Conservation (phyloP, 2,113 vertebrate species). For the Coracopsis vasa region DNA sequence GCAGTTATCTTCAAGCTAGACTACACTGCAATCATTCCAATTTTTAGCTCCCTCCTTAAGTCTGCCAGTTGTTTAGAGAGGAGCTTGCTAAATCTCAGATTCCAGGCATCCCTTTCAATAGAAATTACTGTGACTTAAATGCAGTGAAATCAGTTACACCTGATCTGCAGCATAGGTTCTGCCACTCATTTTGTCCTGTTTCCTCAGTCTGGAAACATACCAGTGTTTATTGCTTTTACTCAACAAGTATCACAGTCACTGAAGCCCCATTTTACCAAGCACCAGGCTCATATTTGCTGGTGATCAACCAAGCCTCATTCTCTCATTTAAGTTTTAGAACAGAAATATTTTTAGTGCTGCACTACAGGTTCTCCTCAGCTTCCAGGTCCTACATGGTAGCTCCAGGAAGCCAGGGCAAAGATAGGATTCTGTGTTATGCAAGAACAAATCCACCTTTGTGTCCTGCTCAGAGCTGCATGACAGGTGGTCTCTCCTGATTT, state of each 20-base stretch:
- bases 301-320: not conserved
- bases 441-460: not conserved
- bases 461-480: not conserved
- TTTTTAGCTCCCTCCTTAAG: not conserved
- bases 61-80: not conserved
- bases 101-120: not conserved
- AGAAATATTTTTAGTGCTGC: not conserved
- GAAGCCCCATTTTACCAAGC: not conserved
- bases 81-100: not conserved
- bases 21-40: not conserved
- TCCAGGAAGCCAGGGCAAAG: not conserved
- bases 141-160: not conserved
- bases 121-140: not conserved
- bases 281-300: not conserved
- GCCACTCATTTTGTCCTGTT: not conserved
- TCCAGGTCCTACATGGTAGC: not conserved
- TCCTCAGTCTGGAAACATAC: not conserved
- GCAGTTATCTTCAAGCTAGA: not conserved
- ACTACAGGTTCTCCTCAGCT: not conserved
- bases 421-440: not conserved
- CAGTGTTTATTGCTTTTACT: fast-evolving
- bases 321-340: not conserved
- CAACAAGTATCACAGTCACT: not conserved
- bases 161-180: not conserved
- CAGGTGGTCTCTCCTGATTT: not conserved